phyloP scores from a whole-genome alignment of 2,888 invertebrate genomes.

The Pristionchus arcanus region DNA sequence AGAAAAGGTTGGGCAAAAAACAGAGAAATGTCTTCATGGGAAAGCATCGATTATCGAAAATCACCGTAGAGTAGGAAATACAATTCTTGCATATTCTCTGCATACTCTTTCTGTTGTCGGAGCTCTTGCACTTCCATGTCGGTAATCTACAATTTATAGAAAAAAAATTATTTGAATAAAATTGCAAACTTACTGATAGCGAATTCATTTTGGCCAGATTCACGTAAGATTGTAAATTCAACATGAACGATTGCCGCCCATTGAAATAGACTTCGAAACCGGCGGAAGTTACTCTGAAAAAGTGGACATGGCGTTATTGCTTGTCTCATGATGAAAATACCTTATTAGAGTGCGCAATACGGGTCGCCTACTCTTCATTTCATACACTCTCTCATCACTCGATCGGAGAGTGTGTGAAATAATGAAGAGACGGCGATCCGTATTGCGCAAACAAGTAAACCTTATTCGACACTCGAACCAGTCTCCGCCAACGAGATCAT shows the following conservation, averaged over 20 bases:
- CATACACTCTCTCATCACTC: no score
- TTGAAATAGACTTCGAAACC: not conserved
- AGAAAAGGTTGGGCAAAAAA: no score
- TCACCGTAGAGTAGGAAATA: not conserved
- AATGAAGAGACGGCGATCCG: no score
- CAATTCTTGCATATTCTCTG: not conserved
- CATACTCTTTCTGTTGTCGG: not conserved
- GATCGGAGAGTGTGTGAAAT: no score
- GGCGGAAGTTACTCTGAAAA: not conserved
- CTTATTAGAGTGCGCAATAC: no score
- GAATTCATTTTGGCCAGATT: no score
- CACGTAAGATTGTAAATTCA: not conserved
- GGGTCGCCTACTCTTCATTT: no score
- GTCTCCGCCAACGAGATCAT: not conserved
- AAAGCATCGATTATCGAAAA: not conserved
- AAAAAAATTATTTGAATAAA: not conserved
- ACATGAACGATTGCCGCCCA: not conserved
- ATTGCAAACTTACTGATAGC: not conserved
- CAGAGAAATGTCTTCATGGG: no score
- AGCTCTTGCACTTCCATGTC: not conserved
- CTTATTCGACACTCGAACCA: not conserved
- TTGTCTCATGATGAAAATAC: no score
- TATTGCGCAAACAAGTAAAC: not conserved
- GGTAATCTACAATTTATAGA: not conserved
- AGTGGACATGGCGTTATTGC: not conserved